Percentiles rank a stretch among this genome's conserved stretches.
Evolutionary conservation across 2,888 invertebrate genomes (phyloP).

Genomic region (Cosmorhoe ocellata): DNA sequence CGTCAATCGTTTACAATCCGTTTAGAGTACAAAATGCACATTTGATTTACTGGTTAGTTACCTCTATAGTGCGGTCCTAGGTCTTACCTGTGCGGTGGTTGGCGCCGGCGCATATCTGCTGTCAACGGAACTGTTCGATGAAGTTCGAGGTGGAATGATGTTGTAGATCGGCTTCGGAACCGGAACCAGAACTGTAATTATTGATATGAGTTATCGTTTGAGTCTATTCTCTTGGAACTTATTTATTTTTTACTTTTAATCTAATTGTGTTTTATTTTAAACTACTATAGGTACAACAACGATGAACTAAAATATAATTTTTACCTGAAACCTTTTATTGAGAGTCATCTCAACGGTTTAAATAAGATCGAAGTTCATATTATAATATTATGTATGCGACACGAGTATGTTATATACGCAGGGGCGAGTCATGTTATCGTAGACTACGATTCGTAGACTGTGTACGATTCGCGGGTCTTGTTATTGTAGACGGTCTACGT

Average conservation of each 20-base stretch:
- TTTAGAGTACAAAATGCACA: no score
- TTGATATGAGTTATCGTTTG: constrained; percentile 6
- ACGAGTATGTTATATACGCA: no score
- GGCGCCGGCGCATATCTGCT: constrained; percentile 53
- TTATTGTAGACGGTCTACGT: not conserved
- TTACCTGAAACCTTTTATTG: no score
- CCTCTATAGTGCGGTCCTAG: not conserved
- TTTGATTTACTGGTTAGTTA: no score
- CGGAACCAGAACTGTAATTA: constrained; percentile 69
- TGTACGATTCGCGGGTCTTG: no score
- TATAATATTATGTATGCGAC: no score
- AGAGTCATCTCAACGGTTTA: no score
- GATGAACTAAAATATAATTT: no score
- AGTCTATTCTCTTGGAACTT: constrained; percentile 7
- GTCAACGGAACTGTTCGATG: constrained; percentile 61
- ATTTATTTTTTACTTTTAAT: no score
- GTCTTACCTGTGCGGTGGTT: constrained; percentile 63
- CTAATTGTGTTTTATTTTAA: not conserved
- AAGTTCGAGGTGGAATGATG: constrained; percentile 76
- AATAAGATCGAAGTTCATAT: no score
- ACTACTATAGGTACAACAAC: no score
- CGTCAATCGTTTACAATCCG: no score
- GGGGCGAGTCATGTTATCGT: not conserved
- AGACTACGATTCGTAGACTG: not conserved
- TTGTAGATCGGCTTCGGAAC: constrained; percentile 83